Evolutionary conservation across 1,140 invertebrate genomes (phyloP).

Genomic region (Temnothorax curvispinosus): DNA sequence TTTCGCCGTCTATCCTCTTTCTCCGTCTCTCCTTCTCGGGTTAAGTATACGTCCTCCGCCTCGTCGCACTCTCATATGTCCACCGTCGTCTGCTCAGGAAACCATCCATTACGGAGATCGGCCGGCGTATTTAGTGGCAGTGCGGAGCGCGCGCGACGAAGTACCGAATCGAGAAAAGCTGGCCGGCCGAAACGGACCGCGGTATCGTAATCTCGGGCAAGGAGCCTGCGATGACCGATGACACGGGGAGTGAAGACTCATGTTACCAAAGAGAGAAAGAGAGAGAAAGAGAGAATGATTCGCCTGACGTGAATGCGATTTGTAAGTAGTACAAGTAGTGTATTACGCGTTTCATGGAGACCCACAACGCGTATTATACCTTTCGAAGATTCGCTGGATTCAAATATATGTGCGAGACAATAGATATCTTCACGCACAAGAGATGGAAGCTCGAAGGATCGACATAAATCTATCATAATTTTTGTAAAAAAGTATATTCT

Average conservation of each 20-base stretch:
- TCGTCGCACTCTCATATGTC: conserved; percentile 68
- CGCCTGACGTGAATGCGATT: conserved; percentile 27
- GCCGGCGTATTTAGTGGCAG: conserved; percentile 71
- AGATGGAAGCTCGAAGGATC: neutral
- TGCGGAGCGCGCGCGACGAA: conserved; percentile 41
- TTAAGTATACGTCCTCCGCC: conserved; percentile 66
- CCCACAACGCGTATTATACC: conserved; percentile 16
- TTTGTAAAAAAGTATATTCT: neutral
- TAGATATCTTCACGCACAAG: neutral
- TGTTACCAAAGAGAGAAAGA: neutral
- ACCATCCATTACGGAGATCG: conserved; percentile 81
- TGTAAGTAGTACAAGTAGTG: conserved; percentile 37
- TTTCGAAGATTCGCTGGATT: neutral
- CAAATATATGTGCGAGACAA: neutral
- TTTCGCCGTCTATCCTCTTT: neutral
- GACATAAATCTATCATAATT: neutral
- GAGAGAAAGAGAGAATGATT: neutral
- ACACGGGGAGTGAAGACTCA: neutral
- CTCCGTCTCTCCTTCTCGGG: conserved; percentile 11
- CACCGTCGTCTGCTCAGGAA: conserved; percentile 79
- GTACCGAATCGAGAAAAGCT: conserved; percentile 55
- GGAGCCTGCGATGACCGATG: neutral
- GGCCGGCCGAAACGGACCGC: conserved; percentile 5
- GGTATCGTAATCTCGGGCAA: neutral
- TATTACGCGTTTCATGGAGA: conserved; percentile 25